Conservation (phyloP, 2,797 vertebrate species). For the Pelochelys cantorii region DNA sequence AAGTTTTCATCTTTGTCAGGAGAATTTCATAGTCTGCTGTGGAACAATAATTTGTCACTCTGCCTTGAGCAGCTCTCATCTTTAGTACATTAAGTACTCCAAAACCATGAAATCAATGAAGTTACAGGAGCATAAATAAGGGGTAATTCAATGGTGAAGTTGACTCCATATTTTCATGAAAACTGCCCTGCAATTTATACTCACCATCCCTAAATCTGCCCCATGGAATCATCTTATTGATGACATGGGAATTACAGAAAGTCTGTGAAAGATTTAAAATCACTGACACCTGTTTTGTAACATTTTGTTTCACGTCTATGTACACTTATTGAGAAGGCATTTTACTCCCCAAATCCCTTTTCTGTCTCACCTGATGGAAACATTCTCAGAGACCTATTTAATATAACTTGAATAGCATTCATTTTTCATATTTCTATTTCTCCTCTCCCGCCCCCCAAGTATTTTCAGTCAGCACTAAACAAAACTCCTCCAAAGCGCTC, state of each 20-base stretch:
- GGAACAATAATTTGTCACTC: not conserved
- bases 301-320: not conserved
- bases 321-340: accelerated
- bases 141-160: not conserved
- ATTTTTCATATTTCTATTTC: not conserved
- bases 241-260: not conserved
- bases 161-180: not conserved
- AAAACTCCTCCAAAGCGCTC: not conserved
- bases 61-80: not conserved
- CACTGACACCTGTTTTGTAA: not conserved
- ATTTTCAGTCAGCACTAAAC: not conserved
- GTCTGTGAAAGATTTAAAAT: not conserved
- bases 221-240: not conserved
- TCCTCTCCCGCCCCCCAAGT: not conserved
- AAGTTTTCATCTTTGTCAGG: not conserved
- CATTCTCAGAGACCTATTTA: not conserved
- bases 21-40: not conserved
- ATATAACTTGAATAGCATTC: not conserved
- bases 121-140: not conserved
- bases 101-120: not conserved
- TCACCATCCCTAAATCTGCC: not conserved
- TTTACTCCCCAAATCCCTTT: not conserved
- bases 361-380: not conserved
- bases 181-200: not conserved
- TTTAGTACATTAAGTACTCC: accelerated